A percentile compares a stretch with the other conserved stretches of the same genome.
Conservation (phyloP, 2,797 vertebrate genomes). For the Micropoecilia bifurca region DNA sequence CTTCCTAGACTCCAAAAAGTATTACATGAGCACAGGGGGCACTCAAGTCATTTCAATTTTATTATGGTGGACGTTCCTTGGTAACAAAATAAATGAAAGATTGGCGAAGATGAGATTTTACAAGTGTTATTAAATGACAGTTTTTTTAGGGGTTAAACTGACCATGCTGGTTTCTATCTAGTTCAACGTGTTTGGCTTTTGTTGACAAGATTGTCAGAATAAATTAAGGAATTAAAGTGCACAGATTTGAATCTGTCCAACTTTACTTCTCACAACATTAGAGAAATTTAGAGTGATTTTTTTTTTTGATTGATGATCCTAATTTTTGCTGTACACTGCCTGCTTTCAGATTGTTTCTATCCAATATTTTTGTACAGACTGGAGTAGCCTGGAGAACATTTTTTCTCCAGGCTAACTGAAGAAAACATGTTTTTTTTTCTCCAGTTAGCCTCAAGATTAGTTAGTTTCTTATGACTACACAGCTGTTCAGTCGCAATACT, state of each 20-base stretch:
- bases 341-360: too few relatives aligned
- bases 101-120: not conserved
- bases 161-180: not conserved
- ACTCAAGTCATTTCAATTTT: not conserved
- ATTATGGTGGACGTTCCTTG: not conserved
- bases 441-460: not conserved
- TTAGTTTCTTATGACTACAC: not conserved
- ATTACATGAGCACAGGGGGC: not conserved
- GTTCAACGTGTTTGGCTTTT: too few relatives aligned
- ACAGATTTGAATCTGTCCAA: not conserved
- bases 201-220: not conserved
- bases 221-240: not conserved
- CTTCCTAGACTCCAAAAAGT: not conserved
- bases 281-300: not conserved
- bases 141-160: not conserved
- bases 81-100: not conserved
- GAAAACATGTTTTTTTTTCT: not conserved
- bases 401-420: too few relatives aligned
- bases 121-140: not conserved
- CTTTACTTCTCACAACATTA: not conserved
- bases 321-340: not conserved
- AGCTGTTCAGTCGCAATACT: not conserved
- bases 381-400: too few relatives aligned
- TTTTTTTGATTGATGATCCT: not conserved
- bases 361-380: too few relatives aligned